A percentile compares a stretch with the other conserved stretches of the same genome.
Evolutionary conservation across 2,113 vertebrate species (phyloP).

Genomic region (Nannobrachium achirus): DNA sequence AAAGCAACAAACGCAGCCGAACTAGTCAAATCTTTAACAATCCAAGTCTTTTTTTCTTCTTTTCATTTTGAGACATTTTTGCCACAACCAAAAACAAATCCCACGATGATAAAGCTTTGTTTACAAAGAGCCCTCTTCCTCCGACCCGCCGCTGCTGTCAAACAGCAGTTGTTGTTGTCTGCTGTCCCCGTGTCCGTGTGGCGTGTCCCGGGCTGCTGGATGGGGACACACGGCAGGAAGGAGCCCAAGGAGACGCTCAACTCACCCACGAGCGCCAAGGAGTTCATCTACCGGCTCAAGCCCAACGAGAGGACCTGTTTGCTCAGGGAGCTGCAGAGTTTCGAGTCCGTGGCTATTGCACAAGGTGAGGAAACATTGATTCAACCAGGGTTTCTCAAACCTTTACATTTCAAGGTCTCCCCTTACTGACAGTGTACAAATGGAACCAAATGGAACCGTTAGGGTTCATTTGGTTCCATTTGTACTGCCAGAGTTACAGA

Average conservation of each 20-base stretch:
- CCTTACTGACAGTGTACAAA: too few relatives aligned
- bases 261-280: conserved; percentile 85
- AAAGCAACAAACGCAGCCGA: too few relatives aligned
- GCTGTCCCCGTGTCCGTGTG: conserved; percentile 9
- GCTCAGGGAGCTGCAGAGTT: conserved; percentile 89
- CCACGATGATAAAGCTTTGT: conserved; percentile 49
- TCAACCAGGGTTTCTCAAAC: too few relatives aligned
- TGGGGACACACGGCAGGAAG: conserved; percentile 88
- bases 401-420: too few relatives aligned
- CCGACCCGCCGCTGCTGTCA: conserved; percentile 32
- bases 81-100: not conserved
- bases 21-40: too few relatives aligned
- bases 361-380: conserved; percentile 84
- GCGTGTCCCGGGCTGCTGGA: conserved; percentile 51
- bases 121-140: conserved; percentile 53
- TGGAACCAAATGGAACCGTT: too few relatives aligned
- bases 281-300: conserved; percentile 93
- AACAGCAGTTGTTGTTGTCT: not conserved
- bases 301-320: conserved; percentile 87
- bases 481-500: too few relatives aligned
- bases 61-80: too few relatives aligned
- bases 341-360: conserved; percentile 90
- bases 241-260: conserved; percentile 90
- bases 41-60: too few relatives aligned
- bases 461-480: too few relatives aligned